Evolutionary conservation across 2,888 invertebrate genomes (phyloP), one percentile per base, ranked within the genome.

Genomic region (Anorthoa munda): DNA sequence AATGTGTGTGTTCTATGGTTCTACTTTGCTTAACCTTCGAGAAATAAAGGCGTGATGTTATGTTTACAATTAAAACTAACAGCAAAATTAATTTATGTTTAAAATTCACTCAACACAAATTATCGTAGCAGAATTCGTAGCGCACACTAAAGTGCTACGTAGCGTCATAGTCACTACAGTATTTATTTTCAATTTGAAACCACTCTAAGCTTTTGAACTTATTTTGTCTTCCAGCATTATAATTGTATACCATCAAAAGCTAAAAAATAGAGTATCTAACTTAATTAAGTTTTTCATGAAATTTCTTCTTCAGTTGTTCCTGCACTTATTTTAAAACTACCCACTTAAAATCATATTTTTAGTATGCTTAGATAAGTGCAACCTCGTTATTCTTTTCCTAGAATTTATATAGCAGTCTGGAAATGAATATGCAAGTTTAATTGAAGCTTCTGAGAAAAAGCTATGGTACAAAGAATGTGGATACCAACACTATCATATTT

Each of bases 71-170:
- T 39, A 39, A 39, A n/a, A 45, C 26, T 21, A 11, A 39, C 56
- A 65, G 9, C 2, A 17, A 39, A 53, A 39, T 31, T 46, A 18
- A n/a, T 21, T 15, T n/a, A 17, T 9, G 23, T 26, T 50, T 61
- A 2, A 61, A 53, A 46, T 23, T 31, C 3, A 61, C 21, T 76
- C 17, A 26, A 26, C 18, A 18, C 13, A 13, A 26, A 31, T 48
- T 31, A 59, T 58, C 59, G 69, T 75, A 70, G 60, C 64, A 50
- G 46, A n/a, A 63, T 50, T 51, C 56, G 63, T 64, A 77, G 82
- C 66, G 66, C 26, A 12, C 17, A 59, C 23, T 39, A 65, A 68
- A 75, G 23, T 71, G 56, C 71, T 78, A 78, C 81, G 70, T 80
- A 56, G 68, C 72, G 23, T 61, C 60, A 55, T 48, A 69, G 53